phyloP scores from a whole-genome alignment of 2,888 invertebrate species.

The Dichetophora obliterata region DNA sequence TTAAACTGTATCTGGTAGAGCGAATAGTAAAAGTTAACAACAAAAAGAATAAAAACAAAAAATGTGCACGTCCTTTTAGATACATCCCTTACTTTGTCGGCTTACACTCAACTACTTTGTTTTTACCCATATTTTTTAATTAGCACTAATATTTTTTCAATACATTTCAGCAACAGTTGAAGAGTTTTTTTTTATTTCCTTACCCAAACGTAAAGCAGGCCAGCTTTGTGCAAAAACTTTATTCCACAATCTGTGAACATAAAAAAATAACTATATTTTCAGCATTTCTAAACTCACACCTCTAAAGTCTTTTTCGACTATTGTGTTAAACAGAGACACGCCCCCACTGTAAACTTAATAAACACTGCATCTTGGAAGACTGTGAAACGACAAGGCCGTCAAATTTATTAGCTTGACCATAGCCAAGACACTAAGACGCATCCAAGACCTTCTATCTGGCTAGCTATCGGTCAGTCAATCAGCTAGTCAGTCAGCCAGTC shows the following conservation, averaged over 20 bases:
- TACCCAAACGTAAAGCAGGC: not conserved
- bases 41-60: no score
- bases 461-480: not conserved
- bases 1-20: no score
- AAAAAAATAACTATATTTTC: conserved; percentile 51
- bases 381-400: conserved; percentile 6
- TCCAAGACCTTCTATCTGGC: not conserved
- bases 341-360: conserved; percentile 18
- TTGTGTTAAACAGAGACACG: not conserved
- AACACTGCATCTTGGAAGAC: not conserved
- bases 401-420: conserved; percentile 4
- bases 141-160: no score
- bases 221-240: conserved; percentile 38
- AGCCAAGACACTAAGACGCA: not conserved
- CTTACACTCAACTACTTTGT: no score
- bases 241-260: conserved; percentile 22
- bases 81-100: no score
- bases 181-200: not conserved
- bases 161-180: not conserved
- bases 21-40: no score
- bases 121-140: no score
- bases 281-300: conserved; percentile 55
- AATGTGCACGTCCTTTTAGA: no score
- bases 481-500: not conserved
- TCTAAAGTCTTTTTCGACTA: conserved; percentile 48